A percentile compares a stretch with the other conserved stretches of the same genome.
Evolutionary conservation across 2,113 vertebrate genomes (phyloP).

Genomic region (Mus musculus): DNA sequence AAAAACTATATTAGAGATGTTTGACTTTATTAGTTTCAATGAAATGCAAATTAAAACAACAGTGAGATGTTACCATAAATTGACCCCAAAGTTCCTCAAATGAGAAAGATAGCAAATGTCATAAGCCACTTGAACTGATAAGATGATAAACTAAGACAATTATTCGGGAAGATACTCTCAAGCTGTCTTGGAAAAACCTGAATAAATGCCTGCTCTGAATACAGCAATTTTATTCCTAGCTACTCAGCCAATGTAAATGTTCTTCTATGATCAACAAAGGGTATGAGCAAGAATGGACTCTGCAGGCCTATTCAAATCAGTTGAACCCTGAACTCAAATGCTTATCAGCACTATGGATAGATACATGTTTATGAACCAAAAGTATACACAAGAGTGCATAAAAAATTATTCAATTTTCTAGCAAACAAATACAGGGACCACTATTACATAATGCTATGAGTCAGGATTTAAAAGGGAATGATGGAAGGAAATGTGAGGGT

Average conservation of each 20-base stretch:
- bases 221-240: not conserved
- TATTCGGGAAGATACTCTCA: constrained; percentile 37
- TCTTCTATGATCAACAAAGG: not conserved
- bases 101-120: constrained; percentile 26
- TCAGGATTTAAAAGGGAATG: not conserved
- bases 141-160: not conserved
- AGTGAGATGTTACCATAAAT: not conserved
- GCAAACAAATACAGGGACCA: constrained; percentile 1
- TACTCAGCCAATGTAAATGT: not conserved
- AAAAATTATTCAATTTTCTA: not conserved
- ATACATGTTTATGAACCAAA: not conserved
- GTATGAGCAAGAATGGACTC: not conserved
- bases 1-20: constrained; percentile 43
- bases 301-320: not conserved
- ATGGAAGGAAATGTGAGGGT: not conserved
- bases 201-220: not conserved
- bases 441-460: not conserved
- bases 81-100: not conserved
- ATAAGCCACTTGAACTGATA: constrained; percentile 4
- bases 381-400: not conserved
- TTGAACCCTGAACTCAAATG: constrained; percentile 19
- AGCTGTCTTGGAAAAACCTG: constrained; percentile 11
- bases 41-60: constrained; percentile 41
- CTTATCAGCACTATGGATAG: not conserved
- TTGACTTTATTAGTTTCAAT: not conserved